Evolutionary conservation across 2,797 vertebrate species (phyloP), one percentile per base, ranked within the genome.

Genomic region (Hypotaenidia philippensis): DNA sequence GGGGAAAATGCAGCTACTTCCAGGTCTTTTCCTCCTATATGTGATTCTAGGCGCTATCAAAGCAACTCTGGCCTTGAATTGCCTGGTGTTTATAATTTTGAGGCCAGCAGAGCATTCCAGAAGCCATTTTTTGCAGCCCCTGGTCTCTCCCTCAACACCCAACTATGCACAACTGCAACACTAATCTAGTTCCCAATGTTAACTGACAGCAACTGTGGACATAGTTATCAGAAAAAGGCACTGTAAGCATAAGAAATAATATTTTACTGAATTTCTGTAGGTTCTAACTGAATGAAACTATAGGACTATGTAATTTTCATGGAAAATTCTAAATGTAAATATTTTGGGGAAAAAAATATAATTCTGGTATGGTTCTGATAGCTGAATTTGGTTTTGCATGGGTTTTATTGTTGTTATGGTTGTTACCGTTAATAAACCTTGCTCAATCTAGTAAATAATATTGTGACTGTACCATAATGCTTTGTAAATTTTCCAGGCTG

Each of bases 361-460:
- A 38, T 50, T 14, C 6, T 80, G 44, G 9, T 60, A 49, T 60
- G 60, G 90, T 76, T 89, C 53, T 87, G 72, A 90, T 65, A 82
- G 93, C 69, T 76, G 69, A 81, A 95, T 96, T 94, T 89, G 19
- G 10, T 11, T 57, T 76, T 69, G 45, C 59, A 41, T 84, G 47
- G 26, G 53, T 90, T 93, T 90, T 75, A 65, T 22, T 29, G 12
- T 63, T 49, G 29, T 41, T 45, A 34, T 50, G 72, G 80, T 74
- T 93, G 87, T 93, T 93, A 93, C 25, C 93, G 20, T 64, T 94
- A 94, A 94, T 94, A 94, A 96, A 83, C 74, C 45, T 82, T 55
- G n/a, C 63, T 95, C 79, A 86, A 53, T 70, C 55, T 45, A 80
- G 50, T 49, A 89, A 72, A 78, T 53, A 90, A 81, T 66, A 74